Evolutionary conservation across 2,113 vertebrate genomes (phyloP).

Genomic region (Malurus melanocephalus): DNA sequence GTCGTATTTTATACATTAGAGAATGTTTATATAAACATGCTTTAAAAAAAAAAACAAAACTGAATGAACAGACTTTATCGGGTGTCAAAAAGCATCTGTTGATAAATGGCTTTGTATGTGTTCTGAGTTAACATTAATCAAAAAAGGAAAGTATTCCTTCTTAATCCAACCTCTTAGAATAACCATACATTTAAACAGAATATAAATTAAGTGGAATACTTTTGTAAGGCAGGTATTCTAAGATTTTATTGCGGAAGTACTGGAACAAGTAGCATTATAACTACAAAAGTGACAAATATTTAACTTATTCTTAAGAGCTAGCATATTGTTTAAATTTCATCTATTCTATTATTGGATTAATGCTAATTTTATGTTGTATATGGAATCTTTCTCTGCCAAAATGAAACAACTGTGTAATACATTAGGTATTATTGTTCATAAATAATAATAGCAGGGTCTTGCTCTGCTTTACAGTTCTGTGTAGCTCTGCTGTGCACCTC

Average conservation of each 20-base stretch:
- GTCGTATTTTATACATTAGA: slow-evolving; percentile 20
- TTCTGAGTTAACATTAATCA: slow-evolving; percentile 36
- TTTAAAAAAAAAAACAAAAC: slow-evolving; percentile 3
- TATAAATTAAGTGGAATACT: slow-evolving; percentile 35
- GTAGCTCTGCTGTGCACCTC: not conserved
- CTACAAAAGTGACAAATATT: not conserved
- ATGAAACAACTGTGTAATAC: not conserved
- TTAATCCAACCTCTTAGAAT: slow-evolving; percentile 7
- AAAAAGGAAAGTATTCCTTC: not conserved
- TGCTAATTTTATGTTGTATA: not conserved
- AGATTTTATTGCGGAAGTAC: not conserved
- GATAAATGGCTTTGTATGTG: slow-evolving; percentile 43
- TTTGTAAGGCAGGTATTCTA: not conserved
- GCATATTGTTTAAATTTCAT: not conserved
- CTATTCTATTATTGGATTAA: not conserved
- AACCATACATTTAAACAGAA: slow-evolving; percentile 3
- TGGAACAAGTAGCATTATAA: not conserved
- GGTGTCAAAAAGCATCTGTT: slow-evolving; percentile 31
- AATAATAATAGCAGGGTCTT: not conserved
- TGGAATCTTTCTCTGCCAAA: not conserved
- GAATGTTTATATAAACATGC: slow-evolving; percentile 39
- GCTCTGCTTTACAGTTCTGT: not conserved
- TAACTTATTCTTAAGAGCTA: not conserved
- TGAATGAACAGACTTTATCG: slow-evolving; percentile 43
- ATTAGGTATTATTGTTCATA: not conserved